Base-by-base conservation (phyloP, 2,113 vertebrate species). In the Vulpes ferrilata region DNA sequence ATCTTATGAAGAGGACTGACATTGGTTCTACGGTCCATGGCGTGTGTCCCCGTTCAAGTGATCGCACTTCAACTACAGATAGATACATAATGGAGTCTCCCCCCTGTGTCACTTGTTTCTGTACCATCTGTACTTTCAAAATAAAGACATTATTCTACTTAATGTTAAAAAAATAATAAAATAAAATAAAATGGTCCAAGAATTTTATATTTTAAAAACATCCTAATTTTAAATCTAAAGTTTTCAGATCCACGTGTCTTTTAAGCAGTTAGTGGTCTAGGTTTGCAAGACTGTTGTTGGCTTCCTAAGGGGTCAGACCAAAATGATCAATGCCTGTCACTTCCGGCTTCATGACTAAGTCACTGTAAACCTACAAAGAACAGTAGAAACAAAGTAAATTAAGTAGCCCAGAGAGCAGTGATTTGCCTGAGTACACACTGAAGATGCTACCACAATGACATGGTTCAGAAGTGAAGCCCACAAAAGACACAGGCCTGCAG, bases 401-500 rank as follows among this genome's bases (percentile, higher is more conserved):
- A 59, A n/a, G 48, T 13, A 57, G 48, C 57, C 16, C 43, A 51
- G 43, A 59, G 0, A 38, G 20, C 48, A 64, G 30, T 7, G 27
- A 32, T 35, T n/a, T 22, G 1, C 48, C 81, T 64, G 43, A 57
- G 6, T 35, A 48, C 71, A 59, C 15, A 20, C 60, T 16, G 11
- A 9, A 25, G 51, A 51, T 1, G 2, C 23, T 5, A 22, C 23
- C 5, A 0, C 62, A 32, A 53, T 6, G 7, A 20, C 71, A 16
- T 11, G 11, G 22, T 53, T 13, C 30, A 32, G 30, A 35, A 23
- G 48, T 1, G 7, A 20, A 35, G 12, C 38, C 38, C 67, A 22
- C 30, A 17, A 20, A 53, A 79, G 60, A 84, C 25, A 12, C 0
- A 13, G 60, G 60, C 82, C 38, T 1, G 6, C 12, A 10, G 38